Base-by-base conservation (phyloP, 2,888 invertebrate species). In the Polydrusus pterygomalis region DNA sequence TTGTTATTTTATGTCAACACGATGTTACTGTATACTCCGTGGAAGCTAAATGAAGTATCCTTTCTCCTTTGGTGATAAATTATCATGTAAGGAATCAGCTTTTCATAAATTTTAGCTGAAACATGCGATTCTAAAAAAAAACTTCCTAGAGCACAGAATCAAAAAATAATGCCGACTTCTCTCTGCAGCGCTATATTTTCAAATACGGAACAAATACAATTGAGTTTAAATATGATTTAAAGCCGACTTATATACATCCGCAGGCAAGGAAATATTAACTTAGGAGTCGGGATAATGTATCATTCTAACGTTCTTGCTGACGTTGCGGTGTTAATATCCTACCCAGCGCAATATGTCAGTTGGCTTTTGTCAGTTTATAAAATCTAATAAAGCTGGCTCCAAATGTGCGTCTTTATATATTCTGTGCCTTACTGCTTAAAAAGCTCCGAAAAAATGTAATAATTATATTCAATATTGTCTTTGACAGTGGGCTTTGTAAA, bases 171-270 rank as follows among this genome's bases (percentile, higher is more conserved):
- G 40, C 58, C 38, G 58, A 60, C 58, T 60, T 60, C 38, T 60
- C 49, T 60, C 69, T 40, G 45, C 45, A 47, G 69, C 69, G 58
- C 58, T 43, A 65, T 72, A 72, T 72, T 64, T 72, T 72, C 65
- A 62, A 71, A 71, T 71, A 73, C 62, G 75, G 77, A 79, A 77
- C 81, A 82, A 84, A 84, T 82, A 83, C 83, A 84, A 85, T 85
- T 83, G 84, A 85, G 84, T 86, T 85, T 86, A 86, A 85, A 85
- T 85, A 85, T 85, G 83, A 85, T 85, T 84, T 83, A 82, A 85
- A 84, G 83, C 84, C 84, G 82, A 82, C 84, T 84, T 82, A 85
- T 86, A 84, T 84, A 74, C 77, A 78, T 80, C 70, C 68, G 43
- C 67, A 62, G 49, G 60, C 60, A 58, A 60, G 58, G 73, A 73